phyloP scores from a whole-genome alignment of 2,113 vertebrate genomes.

The Dinomys branickii region DNA sequence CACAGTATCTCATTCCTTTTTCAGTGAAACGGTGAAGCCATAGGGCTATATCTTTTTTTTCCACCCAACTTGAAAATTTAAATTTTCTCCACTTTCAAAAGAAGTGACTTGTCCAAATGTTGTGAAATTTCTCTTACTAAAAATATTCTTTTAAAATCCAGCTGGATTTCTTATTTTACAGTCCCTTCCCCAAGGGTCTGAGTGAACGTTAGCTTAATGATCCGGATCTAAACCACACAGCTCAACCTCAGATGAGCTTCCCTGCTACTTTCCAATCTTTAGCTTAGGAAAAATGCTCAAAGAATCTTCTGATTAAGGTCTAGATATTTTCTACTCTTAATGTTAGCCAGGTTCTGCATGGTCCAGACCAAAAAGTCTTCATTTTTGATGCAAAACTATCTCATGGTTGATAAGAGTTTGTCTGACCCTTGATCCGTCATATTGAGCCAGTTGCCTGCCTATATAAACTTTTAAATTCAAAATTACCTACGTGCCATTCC shows the following conservation, averaged over 20 bases:
- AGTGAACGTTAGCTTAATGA: background rate
- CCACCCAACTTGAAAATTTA: slow-evolving; percentile 38
- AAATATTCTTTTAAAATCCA: background rate
- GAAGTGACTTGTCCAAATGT: slow-evolving; percentile 19
- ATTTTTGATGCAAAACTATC: slow-evolving; percentile 22
- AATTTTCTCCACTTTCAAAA: slow-evolving; percentile 49
- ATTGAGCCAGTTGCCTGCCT: background rate
- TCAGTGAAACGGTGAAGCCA: background rate
- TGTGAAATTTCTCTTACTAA: slow-evolving; percentile 29
- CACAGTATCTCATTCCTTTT: background rate
- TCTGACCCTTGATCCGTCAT: background rate
- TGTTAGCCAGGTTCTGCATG: background rate
- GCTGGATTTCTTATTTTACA: background rate
- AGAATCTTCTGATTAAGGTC: background rate
- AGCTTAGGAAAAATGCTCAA: background rate
- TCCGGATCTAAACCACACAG: background rate
- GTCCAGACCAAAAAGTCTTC: slow-evolving; percentile 20
- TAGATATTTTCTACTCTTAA: slow-evolving; percentile 24
- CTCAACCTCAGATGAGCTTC: background rate
- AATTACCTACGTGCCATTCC: background rate
- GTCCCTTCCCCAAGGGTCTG: background rate
- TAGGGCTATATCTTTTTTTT: background rate
- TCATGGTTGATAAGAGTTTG: background rate
- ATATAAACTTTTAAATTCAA: background rate
- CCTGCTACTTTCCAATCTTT: slow-evolving; percentile 35